Base-by-base conservation (phyloP, 2,888 invertebrate genomes). In the Lasioglossum calceatum region DNA sequence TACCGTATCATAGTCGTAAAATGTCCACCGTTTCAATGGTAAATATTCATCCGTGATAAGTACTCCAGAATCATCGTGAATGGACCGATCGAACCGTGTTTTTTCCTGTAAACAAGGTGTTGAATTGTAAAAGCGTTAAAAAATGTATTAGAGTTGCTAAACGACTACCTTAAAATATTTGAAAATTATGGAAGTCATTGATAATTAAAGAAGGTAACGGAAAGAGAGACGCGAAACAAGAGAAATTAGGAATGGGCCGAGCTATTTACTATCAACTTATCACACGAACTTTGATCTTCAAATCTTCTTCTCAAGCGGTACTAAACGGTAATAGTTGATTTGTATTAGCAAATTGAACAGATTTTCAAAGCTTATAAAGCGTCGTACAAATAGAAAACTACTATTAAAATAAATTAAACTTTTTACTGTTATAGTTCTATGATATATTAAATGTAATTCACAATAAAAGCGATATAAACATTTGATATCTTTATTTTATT, bases 1-100 rank as follows among this genome's bases (percentile, higher is more conserved):
- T 92, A 95, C 95, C 92, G 93, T 93, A 67, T 93, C 87, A 42
- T 89, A 61, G 72, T 95, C 95, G 12, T 90, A 90, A 71, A 93
- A 94, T 74, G 90, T 92, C 84, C 90, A 90, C 54, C 89, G 90
- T 72, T 93, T 91, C 1, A 75, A 42, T 12, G 32, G 14, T 39
- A 70, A n/a, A 71, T 39, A 27, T 14, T 70, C 42, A 16, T 42
- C n/a, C 36, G 8, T 32, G 72, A 83, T 47, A n/a, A 54, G 77
- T 42, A 76, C 61, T 71, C 81, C 81, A 32, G 58, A 42, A 44
- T 90, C 86, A 32, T 83, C 61, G 58, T 84, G 47, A 78, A 92
- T 14, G 44, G 94, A 92, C 32, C 93, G 91, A 85, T 94, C 94
- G 73, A 92, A 94, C 72, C 93, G 90, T n/a, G 88, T 91, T 61